phyloP scores from a whole-genome alignment of 2,113 vertebrate genomes.

The Empidonax traillii region DNA sequence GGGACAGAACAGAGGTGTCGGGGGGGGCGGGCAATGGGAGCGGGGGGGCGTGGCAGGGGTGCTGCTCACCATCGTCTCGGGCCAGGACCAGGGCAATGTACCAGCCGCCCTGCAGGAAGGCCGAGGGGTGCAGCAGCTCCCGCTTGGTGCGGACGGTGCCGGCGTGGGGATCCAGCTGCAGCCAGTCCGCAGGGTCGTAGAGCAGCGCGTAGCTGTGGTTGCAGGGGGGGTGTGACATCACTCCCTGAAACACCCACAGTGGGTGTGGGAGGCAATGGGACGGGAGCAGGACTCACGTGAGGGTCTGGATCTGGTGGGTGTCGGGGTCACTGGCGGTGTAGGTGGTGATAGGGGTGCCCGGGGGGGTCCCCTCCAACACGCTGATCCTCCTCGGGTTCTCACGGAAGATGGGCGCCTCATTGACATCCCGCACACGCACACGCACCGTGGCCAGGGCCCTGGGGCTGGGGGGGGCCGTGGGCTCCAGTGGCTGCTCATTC shows the following conservation, averaged over 20 bases:
- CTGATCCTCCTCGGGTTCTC: slow-evolving; percentile 82
- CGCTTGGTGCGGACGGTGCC: slow-evolving; percentile 80
- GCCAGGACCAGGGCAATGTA: slow-evolving; percentile 85
- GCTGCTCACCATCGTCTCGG: slow-evolving; percentile 79
- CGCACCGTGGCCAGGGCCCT: slow-evolving; percentile 76
- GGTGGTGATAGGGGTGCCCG: slow-evolving; percentile 79
- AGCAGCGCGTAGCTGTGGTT: slow-evolving; percentile 82
- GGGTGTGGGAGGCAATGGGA: fast-evolving
- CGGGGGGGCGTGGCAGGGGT: fast-evolving
- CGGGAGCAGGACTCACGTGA: slow-evolving; percentile 70
- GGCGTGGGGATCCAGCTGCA: slow-evolving; percentile 75
- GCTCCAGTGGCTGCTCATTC: slow-evolving; percentile 80
- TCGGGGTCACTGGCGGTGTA: slow-evolving; percentile 88
- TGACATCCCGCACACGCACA: slow-evolving; percentile 82
- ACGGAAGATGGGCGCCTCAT: slow-evolving; percentile 85
- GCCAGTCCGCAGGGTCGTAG: slow-evolving; percentile 86
- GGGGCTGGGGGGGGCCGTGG: slow-evolving; percentile 57
- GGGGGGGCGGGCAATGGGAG: fast-evolving
- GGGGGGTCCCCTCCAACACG: slow-evolving; percentile 79
- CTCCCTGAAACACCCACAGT: fast-evolving
- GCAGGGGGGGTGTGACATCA: fast-evolving
- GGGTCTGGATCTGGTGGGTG: slow-evolving; percentile 59
- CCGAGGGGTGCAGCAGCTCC: slow-evolving; percentile 79
- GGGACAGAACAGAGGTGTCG: background rate
- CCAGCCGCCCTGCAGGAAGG: slow-evolving; percentile 81